Evolutionary conservation across 23 tunicate genomes (phyloP), one percentile per base, ranked within the genome.

Genomic region (Diplosoma virens): DNA sequence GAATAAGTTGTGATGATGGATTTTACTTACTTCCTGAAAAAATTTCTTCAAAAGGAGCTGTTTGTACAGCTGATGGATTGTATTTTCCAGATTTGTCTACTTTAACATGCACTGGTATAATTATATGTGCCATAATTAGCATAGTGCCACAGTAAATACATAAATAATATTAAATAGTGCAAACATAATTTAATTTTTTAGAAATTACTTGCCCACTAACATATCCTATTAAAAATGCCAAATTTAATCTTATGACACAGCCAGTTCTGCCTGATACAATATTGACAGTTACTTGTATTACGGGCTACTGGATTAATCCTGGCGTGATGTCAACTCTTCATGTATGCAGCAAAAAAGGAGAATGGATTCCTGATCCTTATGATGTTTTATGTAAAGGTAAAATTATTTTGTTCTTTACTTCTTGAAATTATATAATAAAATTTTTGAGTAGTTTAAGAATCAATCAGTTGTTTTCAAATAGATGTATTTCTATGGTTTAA

Each of bases 1-100:
- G 90, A 23, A 77, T 77, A 54, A 32, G 50, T 25, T 86, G 92
- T 52, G 72, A 78, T 48, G 66, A 60, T 21, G 80, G 70, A 0
- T 86, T 47, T 41, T 79, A 83, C 79, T 78, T 79, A n/a, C 47
- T 30, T 0, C 47, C 61, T 4, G 22, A 47, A 16, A 59, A 67
- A 3, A 0, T 20, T 5, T 70, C 45, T 6, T 33, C 71, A 32
- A 71, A 65, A 41, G 75, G 75, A 47, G 47, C 79, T 1, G 37
- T 25, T 11, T 86, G 92, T 73, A 17, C 48, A 5, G 75, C 77
- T 22, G 67, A 79, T 60, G 92, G 92, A 1, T 32, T 75, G 1
- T 86, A 67, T 27, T 14, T 5, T 0, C 83, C 83, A 0, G 35
- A 34, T 6, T 21, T 37, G 0, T 32, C 61, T 0, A 1, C 73